Percentiles rank a stretch among this genome's conserved stretches.
Conservation (phyloP, 1,140 invertebrate genomes). For the Lordiphosa clarofinis region DNA sequence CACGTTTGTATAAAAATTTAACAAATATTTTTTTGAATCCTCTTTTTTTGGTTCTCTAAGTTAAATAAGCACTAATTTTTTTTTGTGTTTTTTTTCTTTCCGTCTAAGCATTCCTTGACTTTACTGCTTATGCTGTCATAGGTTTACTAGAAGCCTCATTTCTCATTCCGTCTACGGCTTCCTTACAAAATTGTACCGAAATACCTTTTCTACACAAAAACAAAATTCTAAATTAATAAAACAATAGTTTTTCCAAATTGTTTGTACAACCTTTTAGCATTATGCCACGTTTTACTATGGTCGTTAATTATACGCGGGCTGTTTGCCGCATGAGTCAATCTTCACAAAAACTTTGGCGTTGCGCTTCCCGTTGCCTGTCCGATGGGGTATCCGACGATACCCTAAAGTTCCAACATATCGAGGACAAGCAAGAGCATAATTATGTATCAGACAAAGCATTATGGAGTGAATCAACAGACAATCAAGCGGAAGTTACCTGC, state of each 20-base stretch:
- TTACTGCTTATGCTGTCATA: no score
- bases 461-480: background rate
- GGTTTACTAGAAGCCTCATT: background rate
- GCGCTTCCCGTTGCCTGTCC: slow-evolving; percentile 4
- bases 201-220: background rate
- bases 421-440: no score
- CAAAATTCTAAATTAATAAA: background rate
- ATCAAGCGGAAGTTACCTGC: background rate
- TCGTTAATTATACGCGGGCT: background rate
- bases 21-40: no score
- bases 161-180: background rate
- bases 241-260: background rate
- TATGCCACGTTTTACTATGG: slow-evolving; percentile 17
- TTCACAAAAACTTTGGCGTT: background rate
- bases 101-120: background rate
- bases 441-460: no score
- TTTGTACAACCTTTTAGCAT: no score
- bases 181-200: background rate
- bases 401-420: no score
- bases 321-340: background rate
- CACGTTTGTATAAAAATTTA: no score
- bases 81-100: no score
- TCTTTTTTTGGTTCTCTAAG: no score
- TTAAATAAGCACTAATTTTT: no score
- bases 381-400: background rate